Conservation (phyloP, 2,797 vertebrate genomes). For the Pangasius sanitwongsei region DNA sequence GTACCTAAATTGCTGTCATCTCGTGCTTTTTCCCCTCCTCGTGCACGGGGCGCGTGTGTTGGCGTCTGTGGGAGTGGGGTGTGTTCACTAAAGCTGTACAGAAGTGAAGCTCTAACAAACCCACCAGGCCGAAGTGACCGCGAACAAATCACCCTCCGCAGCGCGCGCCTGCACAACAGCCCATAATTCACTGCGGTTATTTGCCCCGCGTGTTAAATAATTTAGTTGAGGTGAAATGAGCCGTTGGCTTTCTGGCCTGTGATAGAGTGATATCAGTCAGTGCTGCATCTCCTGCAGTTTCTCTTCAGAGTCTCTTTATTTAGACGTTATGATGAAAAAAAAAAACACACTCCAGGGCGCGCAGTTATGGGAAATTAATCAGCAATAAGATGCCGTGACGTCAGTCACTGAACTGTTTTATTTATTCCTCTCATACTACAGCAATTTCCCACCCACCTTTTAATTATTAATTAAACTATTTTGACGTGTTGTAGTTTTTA, state of each 20-base stretch:
- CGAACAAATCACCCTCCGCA: conserved; percentile 44
- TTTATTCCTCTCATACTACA: neutral
- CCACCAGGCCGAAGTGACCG: conserved; percentile 42
- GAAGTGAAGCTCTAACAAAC: neutral
- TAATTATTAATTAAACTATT: neutral
- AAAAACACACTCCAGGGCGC: too few relatives aligned
- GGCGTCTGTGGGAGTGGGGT: neutral
- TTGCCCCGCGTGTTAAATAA: conserved; percentile 41
- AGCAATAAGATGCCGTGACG: neutral
- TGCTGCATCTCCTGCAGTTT: conserved; percentile 32
- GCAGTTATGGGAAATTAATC: neutral
- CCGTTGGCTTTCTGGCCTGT: conserved; percentile 44
- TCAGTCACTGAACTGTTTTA: neutral
- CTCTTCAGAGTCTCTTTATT: conserved; percentile 13
- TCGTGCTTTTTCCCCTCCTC: neutral
- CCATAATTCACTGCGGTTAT: conserved; percentile 38
- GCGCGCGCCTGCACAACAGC: conserved; percentile 25
- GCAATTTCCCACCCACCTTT: neutral
- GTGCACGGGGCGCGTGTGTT: neutral
- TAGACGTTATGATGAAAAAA: neutral
- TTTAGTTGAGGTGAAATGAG: conserved; percentile 49
- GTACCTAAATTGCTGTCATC: conserved; percentile 3
- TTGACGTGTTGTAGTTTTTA: neutral
- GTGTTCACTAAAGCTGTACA: neutral
- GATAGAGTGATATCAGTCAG: conserved; percentile 29